Evolutionary conservation across 2,113 vertebrate genomes (phyloP).

Genomic region (Cebidichthys violaceus): DNA sequence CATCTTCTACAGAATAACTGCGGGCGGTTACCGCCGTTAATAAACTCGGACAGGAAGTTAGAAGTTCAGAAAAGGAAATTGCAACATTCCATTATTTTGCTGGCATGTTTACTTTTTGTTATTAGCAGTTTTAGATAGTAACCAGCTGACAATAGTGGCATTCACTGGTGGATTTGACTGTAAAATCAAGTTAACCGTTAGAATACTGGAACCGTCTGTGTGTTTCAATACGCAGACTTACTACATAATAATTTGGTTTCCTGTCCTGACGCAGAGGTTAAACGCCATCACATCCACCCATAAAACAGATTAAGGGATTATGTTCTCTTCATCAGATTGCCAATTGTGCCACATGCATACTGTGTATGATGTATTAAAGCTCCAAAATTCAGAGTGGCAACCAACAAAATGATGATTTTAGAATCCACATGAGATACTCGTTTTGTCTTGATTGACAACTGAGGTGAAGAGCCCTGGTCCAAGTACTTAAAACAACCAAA

Average conservation of each 20-base stretch:
- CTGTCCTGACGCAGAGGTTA: not conserved
- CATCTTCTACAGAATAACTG: conserved; percentile 1
- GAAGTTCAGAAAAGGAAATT: conserved; percentile 5
- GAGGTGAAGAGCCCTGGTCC: not conserved
- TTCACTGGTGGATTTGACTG: conserved; percentile 33
- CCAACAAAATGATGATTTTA: not conserved
- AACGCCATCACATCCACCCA: not conserved
- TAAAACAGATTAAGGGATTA: not conserved
- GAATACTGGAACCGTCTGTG: conserved; percentile 1
- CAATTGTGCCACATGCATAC: too few relatives aligned
- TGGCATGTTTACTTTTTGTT: not conserved
- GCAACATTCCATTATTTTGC: not conserved
- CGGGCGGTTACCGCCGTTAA: not conserved
- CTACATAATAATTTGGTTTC: conserved; percentile 22
- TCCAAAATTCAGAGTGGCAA: not conserved
- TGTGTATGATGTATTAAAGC: not conserved
- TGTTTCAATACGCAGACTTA: not conserved
- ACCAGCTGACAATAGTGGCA: not conserved
- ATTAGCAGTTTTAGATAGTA: not conserved
- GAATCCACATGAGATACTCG: not conserved
- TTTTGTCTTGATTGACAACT: not conserved
- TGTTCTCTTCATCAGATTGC: not conserved
- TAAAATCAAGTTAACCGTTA: conserved; percentile 34
- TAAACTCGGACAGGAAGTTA: conserved; percentile 30
- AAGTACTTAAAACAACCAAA: not conserved